A percentile compares a stretch with the other conserved stretches of the same genome.
These are phyloP conservation scores for Tenebrio molitor DNA, from an alignment of 1,140 invertebrate species.

Conservation along the genomic window DNA sequence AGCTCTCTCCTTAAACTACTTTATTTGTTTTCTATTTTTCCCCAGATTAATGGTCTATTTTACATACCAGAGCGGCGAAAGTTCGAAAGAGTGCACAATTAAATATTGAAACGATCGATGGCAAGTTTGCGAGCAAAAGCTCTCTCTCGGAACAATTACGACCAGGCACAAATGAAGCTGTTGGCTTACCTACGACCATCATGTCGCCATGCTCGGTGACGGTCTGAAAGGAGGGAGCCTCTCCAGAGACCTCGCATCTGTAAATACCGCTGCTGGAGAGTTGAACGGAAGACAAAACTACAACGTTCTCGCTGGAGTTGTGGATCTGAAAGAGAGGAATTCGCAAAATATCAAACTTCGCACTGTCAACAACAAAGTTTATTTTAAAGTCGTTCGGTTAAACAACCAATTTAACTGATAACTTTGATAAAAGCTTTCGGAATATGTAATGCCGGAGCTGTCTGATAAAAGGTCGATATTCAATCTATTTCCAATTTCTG, in stretches of 20 bases:
- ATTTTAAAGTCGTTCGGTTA: slow-evolving; percentile 38
- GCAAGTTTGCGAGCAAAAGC: neutral
- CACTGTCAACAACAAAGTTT: slow-evolving; percentile 16
- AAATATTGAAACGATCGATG: neutral
- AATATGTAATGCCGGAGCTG: slow-evolving; percentile 47
- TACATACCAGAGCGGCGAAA: slow-evolving; percentile 39
- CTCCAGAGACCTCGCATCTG: slow-evolving; percentile 88
- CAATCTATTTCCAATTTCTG: slow-evolving; percentile 65
- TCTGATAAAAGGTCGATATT: slow-evolving; percentile 61
- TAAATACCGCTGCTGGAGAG: slow-evolving; percentile 84
- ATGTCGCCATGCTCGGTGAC: slow-evolving; percentile 83
- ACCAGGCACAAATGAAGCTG: slow-evolving; percentile 10
- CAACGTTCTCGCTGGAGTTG: slow-evolving; percentile 80
- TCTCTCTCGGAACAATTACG: slow-evolving; percentile 14
- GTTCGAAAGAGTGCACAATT: slow-evolving; percentile 7
- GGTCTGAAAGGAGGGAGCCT: slow-evolving; percentile 85
- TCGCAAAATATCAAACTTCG: slow-evolving; percentile 26
- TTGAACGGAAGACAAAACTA: slow-evolving; percentile 81
- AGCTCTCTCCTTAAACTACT: slow-evolving; percentile 36
- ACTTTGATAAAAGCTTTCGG: slow-evolving; percentile 45
- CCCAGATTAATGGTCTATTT: slow-evolving; percentile 48
- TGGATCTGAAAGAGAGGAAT: slow-evolving; percentile 73
- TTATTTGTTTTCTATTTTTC: slow-evolving; percentile 52
- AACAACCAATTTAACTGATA: slow-evolving; percentile 46
- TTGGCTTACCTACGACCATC: slow-evolving; percentile 82